Evolutionary conservation across 1,140 invertebrate genomes (phyloP).

Genomic region (Neuroterus valhalla): DNA sequence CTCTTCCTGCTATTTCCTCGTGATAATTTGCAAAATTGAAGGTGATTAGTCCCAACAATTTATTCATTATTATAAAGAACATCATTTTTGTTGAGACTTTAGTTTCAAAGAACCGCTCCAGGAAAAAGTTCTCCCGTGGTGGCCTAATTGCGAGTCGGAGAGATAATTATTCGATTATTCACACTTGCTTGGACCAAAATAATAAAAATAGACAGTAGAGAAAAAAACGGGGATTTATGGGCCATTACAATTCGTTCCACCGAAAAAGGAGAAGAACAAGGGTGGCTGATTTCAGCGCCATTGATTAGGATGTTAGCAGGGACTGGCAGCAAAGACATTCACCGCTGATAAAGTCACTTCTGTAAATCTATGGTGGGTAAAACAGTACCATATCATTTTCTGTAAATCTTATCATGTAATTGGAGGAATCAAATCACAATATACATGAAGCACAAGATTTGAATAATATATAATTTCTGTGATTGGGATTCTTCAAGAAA

Average conservation of each 20-base stretch:
- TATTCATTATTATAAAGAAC: constrained; percentile 48
- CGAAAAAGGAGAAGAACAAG: constrained; percentile 34
- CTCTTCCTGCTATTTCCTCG: background rate
- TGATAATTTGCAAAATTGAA: constrained; percentile 32
- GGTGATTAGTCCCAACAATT: constrained; percentile 43
- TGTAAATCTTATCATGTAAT: no score
- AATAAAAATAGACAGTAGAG: constrained; percentile 49
- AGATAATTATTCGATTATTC: constrained; percentile 69
- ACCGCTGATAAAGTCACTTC: background rate
- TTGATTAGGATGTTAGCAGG: constrained; percentile 25
- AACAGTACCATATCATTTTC: background rate
- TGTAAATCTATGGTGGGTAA: background rate
- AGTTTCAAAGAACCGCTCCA: constrained; percentile 44
- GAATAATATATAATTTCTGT: no score
- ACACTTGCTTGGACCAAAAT: constrained; percentile 61
- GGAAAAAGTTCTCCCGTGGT: constrained; percentile 57
- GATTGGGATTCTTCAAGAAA: no score
- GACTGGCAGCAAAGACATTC: background rate
- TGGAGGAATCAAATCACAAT: no score
- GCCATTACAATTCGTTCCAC: constrained; percentile 65
- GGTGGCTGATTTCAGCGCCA: constrained; percentile 4
- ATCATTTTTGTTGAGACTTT: constrained; percentile 39
- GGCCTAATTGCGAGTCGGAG: constrained; percentile 62
- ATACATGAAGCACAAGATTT: no score
- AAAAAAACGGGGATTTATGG: constrained; percentile 63